Evolutionary conservation across 2,113 vertebrate genomes (phyloP).

Genomic region (Neodon shergylaensis): DNA sequence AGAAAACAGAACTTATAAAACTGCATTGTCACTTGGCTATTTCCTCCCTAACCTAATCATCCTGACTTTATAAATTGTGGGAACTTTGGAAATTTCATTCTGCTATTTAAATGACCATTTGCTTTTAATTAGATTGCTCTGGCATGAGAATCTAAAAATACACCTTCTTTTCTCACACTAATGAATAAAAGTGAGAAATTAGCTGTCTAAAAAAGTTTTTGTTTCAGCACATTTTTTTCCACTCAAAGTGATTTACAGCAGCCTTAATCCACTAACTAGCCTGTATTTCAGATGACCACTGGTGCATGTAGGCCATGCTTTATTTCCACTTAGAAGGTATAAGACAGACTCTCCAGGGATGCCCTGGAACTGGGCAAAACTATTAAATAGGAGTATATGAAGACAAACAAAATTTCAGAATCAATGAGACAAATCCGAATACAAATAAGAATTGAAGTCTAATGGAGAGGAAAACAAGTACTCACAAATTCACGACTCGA

Average conservation of each 20-base stretch:
- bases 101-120: constrained; percentile 67
- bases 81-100: constrained; percentile 64
- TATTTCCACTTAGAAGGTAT: constrained; percentile 69
- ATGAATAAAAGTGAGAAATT: constrained; percentile 76
- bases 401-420: constrained; percentile 78
- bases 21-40: neutral
- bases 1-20: constrained; percentile 30
- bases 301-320: constrained; percentile 62
- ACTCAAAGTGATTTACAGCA: constrained; percentile 74
- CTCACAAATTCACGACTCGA: constrained; percentile 50
- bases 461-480: constrained; percentile 67
- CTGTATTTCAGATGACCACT: constrained; percentile 67
- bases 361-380: constrained; percentile 59
- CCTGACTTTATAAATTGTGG: constrained; percentile 53
- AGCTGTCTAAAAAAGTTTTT: constrained; percentile 78
- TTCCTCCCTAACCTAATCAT: constrained; percentile 58
- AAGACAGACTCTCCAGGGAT: constrained; percentile 50
- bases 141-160: constrained; percentile 66
- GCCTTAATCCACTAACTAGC: constrained; percentile 65
- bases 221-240: constrained; percentile 67
- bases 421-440: constrained; percentile 65
- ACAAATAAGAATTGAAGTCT: constrained; percentile 76
- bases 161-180: constrained; percentile 68
- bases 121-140: constrained; percentile 75
- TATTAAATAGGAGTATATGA: constrained; percentile 47